phyloP scores from a whole-genome alignment of 1,140 invertebrate species.

The Drosophila sucinea region DNA sequence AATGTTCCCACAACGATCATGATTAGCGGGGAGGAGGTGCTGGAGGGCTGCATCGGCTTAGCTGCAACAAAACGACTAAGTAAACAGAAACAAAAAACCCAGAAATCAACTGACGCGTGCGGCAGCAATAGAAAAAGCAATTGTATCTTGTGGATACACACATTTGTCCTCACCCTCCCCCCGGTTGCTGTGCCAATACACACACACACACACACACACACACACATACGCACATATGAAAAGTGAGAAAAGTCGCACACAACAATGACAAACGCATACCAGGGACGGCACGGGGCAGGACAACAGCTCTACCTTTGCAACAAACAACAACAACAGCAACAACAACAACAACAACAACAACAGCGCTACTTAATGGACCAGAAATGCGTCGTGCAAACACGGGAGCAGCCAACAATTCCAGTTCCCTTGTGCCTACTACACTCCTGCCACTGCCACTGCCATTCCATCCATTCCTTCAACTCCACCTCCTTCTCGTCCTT shows the following conservation, averaged over 20 bases:
- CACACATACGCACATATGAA: background rate
- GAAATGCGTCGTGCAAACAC: conserved; percentile 78
- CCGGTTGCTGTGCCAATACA: background rate
- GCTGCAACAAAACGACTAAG: conserved; percentile 63
- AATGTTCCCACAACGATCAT: conserved; percentile 63
- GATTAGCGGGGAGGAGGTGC: conserved; percentile 41
- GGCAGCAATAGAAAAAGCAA: conserved; percentile 50
- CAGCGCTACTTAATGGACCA: conserved; percentile 77
- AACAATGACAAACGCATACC: conserved; percentile 67
- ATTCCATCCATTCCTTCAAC: background rate
- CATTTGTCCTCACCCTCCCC: background rate
- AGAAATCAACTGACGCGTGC: conserved; percentile 63
- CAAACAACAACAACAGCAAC: conserved; percentile 29
- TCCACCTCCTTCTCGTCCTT: conserved; percentile 6
- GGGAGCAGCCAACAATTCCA: conserved; percentile 26
- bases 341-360: conserved; percentile 21
- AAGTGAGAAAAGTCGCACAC: conserved; percentile 81
- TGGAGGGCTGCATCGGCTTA: conserved; percentile 42
- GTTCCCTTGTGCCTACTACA: background rate
- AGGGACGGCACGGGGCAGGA: conserved; percentile 21
- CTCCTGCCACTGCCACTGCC: background rate
- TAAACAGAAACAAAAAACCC: conserved; percentile 57
- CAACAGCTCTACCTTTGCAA: conserved; percentile 49
- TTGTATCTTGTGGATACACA: conserved; percentile 70
- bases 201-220: background rate